These are phyloP conservation scores for Gasteruption jaculator DNA, from an alignment of 2,888 invertebrate species.

Conservation along the genomic window DNA sequence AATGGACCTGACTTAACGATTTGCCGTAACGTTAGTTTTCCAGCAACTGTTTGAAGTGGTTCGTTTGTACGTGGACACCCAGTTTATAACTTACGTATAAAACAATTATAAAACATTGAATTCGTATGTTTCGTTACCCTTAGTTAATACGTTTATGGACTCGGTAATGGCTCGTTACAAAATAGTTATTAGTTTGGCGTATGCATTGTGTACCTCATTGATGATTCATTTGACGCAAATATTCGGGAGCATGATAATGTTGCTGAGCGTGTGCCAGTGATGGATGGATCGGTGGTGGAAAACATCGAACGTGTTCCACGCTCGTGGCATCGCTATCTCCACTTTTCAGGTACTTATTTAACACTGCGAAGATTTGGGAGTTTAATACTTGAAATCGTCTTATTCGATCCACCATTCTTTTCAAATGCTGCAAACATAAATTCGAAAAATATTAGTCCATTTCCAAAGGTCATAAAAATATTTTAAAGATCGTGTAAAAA, in stretches of 20 bases:
- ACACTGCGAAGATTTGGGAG: slow-evolving; percentile 93
- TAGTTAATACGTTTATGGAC: slow-evolving; percentile 9
- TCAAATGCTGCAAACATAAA: slow-evolving; percentile 69
- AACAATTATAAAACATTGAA: background rate
- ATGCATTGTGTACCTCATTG: slow-evolving; percentile 38
- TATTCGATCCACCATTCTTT: slow-evolving; percentile 96
- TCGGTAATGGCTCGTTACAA: too few relatives aligned
- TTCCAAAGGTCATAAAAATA: slow-evolving; percentile 4
- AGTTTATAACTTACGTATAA: too few relatives aligned
- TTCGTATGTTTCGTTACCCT: slow-evolving; percentile 2
- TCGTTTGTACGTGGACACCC: too few relatives aligned
- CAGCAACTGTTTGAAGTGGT: too few relatives aligned
- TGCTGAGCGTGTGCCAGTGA: slow-evolving; percentile 63
- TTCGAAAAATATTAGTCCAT: too few relatives aligned
- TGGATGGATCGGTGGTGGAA: slow-evolving; percentile 89
- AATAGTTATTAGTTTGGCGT: too few relatives aligned
- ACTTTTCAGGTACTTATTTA: slow-evolving; percentile 89
- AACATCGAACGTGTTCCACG: slow-evolving; percentile 94
- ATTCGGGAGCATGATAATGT: slow-evolving; percentile 56
- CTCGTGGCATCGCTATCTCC: slow-evolving; percentile 78
- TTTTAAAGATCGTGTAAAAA: slow-evolving; percentile 1
- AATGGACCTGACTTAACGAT: too few relatives aligned
- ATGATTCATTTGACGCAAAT: slow-evolving; percentile 51
- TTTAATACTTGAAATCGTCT: slow-evolving; percentile 97
- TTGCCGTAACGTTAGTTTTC: too few relatives aligned